Percentiles rank a stretch among this genome's conserved stretches.
phyloP scores from a whole-genome alignment of 2,797 vertebrate genomes.

The Lycodopsis pacificus region DNA sequence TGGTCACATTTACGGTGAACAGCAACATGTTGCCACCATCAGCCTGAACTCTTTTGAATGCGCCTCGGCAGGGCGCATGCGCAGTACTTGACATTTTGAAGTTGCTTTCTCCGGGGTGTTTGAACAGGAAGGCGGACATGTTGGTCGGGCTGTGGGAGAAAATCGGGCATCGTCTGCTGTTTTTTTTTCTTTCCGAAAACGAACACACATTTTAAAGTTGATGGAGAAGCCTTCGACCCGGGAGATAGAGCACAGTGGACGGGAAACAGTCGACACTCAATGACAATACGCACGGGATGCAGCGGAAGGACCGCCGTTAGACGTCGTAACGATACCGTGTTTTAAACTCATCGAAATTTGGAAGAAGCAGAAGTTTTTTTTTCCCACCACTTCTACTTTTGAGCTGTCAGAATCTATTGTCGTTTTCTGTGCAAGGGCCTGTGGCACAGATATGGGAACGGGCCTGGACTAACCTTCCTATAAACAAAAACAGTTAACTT shows the following conservation, averaged over 20 bases:
- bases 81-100: conserved; percentile 81
- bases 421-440: conserved; percentile 68
- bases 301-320: conserved; percentile 55
- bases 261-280: conserved; percentile 22
- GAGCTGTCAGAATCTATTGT: conserved; percentile 85
- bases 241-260: conserved; percentile 19
- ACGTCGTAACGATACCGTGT: conserved; percentile 68
- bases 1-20: neutral
- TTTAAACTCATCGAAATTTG: conserved; percentile 78
- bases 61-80: conserved; percentile 77
- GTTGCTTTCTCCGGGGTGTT: conserved; percentile 83
- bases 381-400: conserved; percentile 83
- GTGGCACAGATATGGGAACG: conserved; percentile 62
- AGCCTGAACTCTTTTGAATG: conserved; percentile 45
- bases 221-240: conserved; percentile 22
- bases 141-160: conserved; percentile 86
- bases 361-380: conserved; percentile 86
- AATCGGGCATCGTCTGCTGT: conserved; percentile 79
- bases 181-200: conserved; percentile 58
- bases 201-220: conserved; percentile 48
- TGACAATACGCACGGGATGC: conserved; percentile 52
- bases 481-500: conserved; percentile 53
- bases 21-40: conserved; percentile 62
- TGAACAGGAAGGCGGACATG: conserved; percentile 98
- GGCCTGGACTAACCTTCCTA: conserved; percentile 66